Percentiles rank a stretch among this genome's conserved stretches.
Conservation (phyloP, 2,888 invertebrate genomes). For the Siphonodentalium dalli region DNA sequence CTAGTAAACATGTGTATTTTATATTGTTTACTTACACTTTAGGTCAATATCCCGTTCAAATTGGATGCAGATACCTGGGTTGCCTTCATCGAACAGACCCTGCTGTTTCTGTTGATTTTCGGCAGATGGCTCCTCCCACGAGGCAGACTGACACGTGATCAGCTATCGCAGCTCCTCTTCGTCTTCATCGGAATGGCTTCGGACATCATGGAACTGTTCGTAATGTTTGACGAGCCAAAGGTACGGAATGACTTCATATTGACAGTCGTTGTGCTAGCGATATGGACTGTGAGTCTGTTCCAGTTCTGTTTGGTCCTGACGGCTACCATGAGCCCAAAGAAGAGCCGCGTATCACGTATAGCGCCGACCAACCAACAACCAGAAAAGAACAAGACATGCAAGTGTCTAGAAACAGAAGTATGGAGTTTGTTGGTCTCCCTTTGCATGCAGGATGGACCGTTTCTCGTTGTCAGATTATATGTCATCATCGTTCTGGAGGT, state of each 20-base stretch:
- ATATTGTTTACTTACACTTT: no score
- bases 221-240: constrained; percentile 6
- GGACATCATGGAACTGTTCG: constrained; percentile 21
- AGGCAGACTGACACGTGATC: constrained; percentile 14
- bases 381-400: no score
- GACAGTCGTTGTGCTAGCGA: constrained; percentile 5
- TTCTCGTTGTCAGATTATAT: no score
- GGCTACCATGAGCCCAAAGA: no score
- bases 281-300: constrained; percentile 19
- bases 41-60: no score
- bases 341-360: no score
- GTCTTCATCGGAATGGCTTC: constrained; percentile 18
- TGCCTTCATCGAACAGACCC: constrained; percentile 14
- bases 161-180: constrained; percentile 14
- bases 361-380: no score
- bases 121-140: constrained; percentile 20
- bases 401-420: no score
- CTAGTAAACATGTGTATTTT: no score
- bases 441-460: no score
- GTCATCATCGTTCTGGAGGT: no score
- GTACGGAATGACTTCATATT: constrained; percentile 1
- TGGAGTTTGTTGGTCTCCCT: no score
- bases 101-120: constrained; percentile 14
- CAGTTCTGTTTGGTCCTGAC: constrained; percentile 19
- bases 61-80: constrained; percentile 14